phyloP scores from a whole-genome alignment of 2,113 vertebrate genomes.

The Clarias macrocephalus region DNA sequence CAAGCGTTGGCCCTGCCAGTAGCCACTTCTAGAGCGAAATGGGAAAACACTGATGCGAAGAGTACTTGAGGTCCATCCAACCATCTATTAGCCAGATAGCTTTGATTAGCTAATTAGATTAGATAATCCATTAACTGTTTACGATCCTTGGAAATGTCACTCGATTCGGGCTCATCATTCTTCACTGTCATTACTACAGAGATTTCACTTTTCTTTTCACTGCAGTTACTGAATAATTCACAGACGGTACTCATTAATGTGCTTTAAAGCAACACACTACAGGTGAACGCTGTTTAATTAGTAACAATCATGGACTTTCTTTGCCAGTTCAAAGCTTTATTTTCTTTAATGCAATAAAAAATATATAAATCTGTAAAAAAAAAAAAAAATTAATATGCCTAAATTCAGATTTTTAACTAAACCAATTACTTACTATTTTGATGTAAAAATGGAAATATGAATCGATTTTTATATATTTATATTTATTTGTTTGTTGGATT shows the following conservation, averaged over 20 bases:
- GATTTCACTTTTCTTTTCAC: background rate
- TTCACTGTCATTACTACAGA: background rate
- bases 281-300: background rate
- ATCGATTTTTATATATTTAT: too few species aligned
- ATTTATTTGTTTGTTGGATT: too few species aligned
- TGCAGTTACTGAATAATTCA: background rate
- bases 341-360: background rate
- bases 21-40: background rate
- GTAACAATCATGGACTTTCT: background rate
- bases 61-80: background rate
- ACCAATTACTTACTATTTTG: background rate
- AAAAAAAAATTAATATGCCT: background rate
- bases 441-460: background rate
- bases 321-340: background rate
- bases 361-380: background rate
- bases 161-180: background rate
- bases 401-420: background rate
- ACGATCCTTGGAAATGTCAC: background rate
- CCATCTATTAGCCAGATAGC: background rate
- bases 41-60: background rate
- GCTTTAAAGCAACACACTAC: background rate
- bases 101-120: background rate
- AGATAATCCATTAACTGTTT: background rate
- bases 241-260: background rate
- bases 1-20: background rate